These are phyloP conservation scores for Platorchestia sp. DNA, from an alignment of 1,140 invertebrate species.

Conservation along the genomic window DNA sequence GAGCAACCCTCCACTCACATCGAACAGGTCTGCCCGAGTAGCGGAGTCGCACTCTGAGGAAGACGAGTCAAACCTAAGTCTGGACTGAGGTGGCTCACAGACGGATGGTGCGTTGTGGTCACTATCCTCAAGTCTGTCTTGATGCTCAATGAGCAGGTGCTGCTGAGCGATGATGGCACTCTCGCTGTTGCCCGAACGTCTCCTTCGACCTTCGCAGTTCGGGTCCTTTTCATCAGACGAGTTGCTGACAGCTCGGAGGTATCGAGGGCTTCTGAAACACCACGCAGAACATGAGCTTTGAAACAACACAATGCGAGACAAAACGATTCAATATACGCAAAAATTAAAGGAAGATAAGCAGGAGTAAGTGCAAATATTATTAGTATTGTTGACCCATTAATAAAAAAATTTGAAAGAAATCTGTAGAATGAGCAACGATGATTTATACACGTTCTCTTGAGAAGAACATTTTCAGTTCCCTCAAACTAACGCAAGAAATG, in stretches of 20 bases:
- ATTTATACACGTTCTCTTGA: background rate
- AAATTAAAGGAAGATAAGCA: background rate
- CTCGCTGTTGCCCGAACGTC: slow-evolving; percentile 43
- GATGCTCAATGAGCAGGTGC: background rate
- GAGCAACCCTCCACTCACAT: slow-evolving; percentile 17
- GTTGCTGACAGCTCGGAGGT: background rate
- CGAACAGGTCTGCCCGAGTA: slow-evolving; percentile 23
- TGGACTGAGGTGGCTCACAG: background rate
- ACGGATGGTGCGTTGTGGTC: background rate
- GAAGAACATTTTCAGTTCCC: background rate
- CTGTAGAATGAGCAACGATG: background rate
- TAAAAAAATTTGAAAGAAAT: background rate
- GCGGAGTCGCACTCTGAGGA: slow-evolving; percentile 37
- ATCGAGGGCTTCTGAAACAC: background rate
- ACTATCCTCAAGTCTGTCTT: background rate
- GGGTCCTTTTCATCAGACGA: background rate
- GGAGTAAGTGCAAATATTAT: background rate
- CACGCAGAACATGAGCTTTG: background rate
- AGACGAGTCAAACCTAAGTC: slow-evolving; percentile 10
- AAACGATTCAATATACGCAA: too few relatives aligned
- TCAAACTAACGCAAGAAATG: too few relatives aligned
- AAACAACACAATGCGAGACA: background rate
- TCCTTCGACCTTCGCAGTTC: background rate
- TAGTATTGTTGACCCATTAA: background rate
- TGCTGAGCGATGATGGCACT: slow-evolving; percentile 25